phyloP scores from a whole-genome alignment of 2,113 vertebrate species.

The Tragelaphus scriptus region DNA sequence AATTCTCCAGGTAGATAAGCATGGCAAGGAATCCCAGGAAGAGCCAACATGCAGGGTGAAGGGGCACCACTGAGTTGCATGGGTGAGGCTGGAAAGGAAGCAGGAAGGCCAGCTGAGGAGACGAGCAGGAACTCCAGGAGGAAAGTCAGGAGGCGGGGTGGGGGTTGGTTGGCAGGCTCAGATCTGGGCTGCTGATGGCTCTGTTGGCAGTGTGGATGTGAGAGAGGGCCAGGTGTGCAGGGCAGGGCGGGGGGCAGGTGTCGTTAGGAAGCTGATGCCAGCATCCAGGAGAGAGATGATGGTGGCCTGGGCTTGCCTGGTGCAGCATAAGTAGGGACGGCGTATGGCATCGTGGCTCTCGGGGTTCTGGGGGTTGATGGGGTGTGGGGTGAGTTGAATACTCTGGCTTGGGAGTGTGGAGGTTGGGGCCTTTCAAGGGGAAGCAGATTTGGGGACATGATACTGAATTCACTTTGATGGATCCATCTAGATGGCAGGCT shows the following conservation, averaged over 20 bases:
- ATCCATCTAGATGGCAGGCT: rapidly evolving
- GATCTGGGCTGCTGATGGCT: not conserved
- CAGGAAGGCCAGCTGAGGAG: not conserved
- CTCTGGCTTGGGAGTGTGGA: not conserved
- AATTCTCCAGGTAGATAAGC: not conserved
- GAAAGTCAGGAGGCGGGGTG: not conserved
- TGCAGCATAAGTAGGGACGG: not conserved
- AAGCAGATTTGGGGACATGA: not conserved
- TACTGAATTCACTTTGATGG: not conserved
- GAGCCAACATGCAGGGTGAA: not conserved
- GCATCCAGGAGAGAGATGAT: not conserved
- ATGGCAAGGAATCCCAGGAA: not conserved
- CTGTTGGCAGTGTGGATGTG: not conserved
- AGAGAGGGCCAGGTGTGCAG: not conserved
- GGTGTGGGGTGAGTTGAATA: not conserved
- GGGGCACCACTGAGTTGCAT: not conserved
- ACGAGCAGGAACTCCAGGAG: not conserved
- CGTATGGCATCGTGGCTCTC: rapidly evolving
- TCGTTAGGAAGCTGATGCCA: not conserved
- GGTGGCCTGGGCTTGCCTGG: not conserved
- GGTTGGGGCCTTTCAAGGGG: not conserved
- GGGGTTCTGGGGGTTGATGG: not conserved
- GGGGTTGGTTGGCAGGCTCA: not conserved
- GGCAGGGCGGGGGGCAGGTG: not conserved
- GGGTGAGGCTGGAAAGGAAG: not conserved